Percentiles rank a stretch among this genome's conserved stretches.
These are phyloP conservation scores for Brassicogethes aeneus DNA, from an alignment of 2,888 invertebrate species.

Conservation along the genomic window DNA sequence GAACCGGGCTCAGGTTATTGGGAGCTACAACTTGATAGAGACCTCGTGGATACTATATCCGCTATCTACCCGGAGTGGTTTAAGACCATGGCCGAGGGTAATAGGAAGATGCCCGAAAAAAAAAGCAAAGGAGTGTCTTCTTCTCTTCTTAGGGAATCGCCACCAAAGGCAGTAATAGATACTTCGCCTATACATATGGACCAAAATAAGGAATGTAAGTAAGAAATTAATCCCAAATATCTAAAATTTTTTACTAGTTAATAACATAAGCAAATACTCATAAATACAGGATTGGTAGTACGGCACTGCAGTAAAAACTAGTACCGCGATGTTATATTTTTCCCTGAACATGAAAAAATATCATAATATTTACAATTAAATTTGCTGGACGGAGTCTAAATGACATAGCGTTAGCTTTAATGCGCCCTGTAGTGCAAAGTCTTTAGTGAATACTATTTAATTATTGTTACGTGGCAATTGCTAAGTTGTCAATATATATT, in stretches of 20 bases:
- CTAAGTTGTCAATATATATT: no score
- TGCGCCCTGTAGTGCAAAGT: no score
- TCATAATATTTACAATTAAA: no score
- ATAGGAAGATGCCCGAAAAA: conserved; percentile 13
- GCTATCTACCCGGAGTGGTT: conserved; percentile 93
- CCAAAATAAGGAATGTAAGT: conserved; percentile 97
- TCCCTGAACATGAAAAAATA: no score
- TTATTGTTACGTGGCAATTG: no score
- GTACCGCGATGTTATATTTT: no score
- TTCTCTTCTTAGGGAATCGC: conserved; percentile 50
- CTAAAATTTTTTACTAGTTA: no score
- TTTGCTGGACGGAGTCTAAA: no score
- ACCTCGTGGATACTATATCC: conserved; percentile 84
- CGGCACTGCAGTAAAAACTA: background rate
- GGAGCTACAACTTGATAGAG: conserved; percentile 88
- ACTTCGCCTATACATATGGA: conserved; percentile 92
- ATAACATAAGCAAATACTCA: no score
- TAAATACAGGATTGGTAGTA: conserved; percentile 1
- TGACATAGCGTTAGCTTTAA: no score
- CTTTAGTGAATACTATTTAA: no score
- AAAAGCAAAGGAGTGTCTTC: conserved; percentile 14
- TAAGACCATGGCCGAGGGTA: conserved; percentile 40
- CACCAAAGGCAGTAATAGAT: conserved; percentile 89
- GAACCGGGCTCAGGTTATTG: conserved; percentile 72
- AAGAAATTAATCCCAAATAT: conserved; percentile 12